These are phyloP conservation scores for Piaya cayana DNA, from an alignment of 2,113 vertebrate genomes.

Conservation along the genomic window DNA sequence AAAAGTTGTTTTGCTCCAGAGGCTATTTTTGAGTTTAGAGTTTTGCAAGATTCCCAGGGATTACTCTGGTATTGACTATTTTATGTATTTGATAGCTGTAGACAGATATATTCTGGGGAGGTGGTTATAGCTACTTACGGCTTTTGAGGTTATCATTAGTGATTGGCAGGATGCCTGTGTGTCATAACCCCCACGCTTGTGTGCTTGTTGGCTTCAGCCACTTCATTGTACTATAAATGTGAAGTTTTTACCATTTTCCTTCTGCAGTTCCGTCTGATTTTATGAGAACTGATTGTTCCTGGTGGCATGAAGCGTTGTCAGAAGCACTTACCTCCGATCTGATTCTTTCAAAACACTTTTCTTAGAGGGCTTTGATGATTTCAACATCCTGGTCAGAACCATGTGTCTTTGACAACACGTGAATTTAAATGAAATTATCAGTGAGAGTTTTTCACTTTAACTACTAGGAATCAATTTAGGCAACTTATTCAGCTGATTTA, in stretches of 20 bases:
- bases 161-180: neutral
- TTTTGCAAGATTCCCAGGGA: neutral
- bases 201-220: neutral
- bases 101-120: neutral
- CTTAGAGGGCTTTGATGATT: neutral
- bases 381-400: neutral
- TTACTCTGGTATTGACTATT: neutral
- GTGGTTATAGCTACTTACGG: neutral
- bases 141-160: conserved; percentile 8
- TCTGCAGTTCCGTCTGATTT: neutral
- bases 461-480: neutral
- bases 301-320: neutral
- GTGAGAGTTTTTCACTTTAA: neutral
- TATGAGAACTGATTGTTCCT: neutral
- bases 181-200: neutral
- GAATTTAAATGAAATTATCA: neutral
- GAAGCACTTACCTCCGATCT: neutral
- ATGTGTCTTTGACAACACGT: neutral
- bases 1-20: neutral
- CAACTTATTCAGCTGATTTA: neutral
- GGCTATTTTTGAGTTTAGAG: neutral
- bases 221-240: neutral
- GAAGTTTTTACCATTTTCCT: neutral
- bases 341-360: neutral
- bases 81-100: neutral